phyloP scores from a whole-genome alignment of 1,140 invertebrate genomes.

The Piezodorus guildinii region DNA sequence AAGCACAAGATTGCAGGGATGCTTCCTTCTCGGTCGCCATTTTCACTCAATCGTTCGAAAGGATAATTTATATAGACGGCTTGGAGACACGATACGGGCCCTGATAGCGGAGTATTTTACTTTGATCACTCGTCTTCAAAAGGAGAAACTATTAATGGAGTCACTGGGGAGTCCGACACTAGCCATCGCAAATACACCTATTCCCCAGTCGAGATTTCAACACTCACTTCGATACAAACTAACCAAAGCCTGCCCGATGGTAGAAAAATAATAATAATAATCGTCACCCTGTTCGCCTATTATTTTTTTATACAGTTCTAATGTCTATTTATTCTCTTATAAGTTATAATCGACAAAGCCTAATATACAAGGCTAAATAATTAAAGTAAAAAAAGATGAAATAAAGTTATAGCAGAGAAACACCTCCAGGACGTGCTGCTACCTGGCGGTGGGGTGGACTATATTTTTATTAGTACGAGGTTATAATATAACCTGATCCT shows the following conservation, averaged over 20 bases:
- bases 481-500: slow-evolving; percentile 9
- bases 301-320: too few relatives aligned
- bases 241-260: too few relatives aligned
- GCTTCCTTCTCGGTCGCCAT: slow-evolving; percentile 75
- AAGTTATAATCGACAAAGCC: too few relatives aligned
- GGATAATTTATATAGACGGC: neutral
- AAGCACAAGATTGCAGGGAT: slow-evolving; percentile 54
- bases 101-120: neutral
- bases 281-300: too few relatives aligned
- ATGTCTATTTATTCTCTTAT: too few relatives aligned
- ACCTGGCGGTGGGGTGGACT: neutral
- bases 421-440: neutral
- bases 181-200: neutral
- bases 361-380: too few relatives aligned
- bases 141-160: neutral
- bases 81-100: neutral
- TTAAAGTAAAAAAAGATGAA: too few relatives aligned
- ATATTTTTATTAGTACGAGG: neutral
- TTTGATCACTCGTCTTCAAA: neutral
- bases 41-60: neutral
- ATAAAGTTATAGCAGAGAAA: too few relatives aligned
- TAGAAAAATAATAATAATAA: too few relatives aligned
- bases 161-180: neutral
- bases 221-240: neutral
- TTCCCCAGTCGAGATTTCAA: neutral